Percentiles rank a stretch among this genome's conserved stretches.
These are phyloP conservation scores for Plusia festucae DNA, from an alignment of 2,888 invertebrate genomes.

Conservation along the genomic window DNA sequence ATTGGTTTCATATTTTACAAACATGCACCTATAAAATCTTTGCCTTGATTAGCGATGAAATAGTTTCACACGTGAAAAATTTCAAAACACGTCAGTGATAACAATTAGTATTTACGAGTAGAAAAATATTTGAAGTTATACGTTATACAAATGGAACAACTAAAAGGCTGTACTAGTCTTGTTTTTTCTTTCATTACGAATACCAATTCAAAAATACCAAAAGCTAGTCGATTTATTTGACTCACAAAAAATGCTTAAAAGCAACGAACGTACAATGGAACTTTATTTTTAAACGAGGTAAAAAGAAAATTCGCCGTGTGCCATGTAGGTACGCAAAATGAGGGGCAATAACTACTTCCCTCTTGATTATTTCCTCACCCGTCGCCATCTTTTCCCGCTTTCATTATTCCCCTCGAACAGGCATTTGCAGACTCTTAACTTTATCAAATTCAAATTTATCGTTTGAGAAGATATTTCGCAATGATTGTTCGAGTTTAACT, in stretches of 20 bases:
- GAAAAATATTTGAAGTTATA: neutral
- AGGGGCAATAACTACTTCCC: slow-evolving; percentile 7
- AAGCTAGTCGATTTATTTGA: neutral
- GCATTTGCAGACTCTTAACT: neutral
- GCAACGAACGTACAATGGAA: slow-evolving; percentile 4
- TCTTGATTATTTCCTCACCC: slow-evolving; percentile 19
- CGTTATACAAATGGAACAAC: neutral
- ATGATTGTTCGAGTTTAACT: slow-evolving; percentile 2
- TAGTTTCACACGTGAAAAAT: no score
- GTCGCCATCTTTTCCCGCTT: slow-evolving; percentile 7
- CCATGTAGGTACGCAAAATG: slow-evolving; percentile 5
- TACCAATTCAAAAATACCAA: neutral
- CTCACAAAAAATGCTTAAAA: slow-evolving; percentile 1
- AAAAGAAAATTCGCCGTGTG: neutral
- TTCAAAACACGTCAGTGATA: no score
- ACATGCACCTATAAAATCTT: no score
- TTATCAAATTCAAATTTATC: slow-evolving; percentile 28
- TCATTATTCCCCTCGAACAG: slow-evolving; percentile 23
- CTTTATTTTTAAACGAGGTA: slow-evolving; percentile 1
- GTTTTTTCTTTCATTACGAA: neutral
- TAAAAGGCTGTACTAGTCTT: neutral
- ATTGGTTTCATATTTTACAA: no score
- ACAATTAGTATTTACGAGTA: neutral
- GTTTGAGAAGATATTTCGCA: neutral
- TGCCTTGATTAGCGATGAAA: no score